phyloP scores from a whole-genome alignment of 92 coral and sea anemone species.

The Phenganax stokvisi region DNA sequence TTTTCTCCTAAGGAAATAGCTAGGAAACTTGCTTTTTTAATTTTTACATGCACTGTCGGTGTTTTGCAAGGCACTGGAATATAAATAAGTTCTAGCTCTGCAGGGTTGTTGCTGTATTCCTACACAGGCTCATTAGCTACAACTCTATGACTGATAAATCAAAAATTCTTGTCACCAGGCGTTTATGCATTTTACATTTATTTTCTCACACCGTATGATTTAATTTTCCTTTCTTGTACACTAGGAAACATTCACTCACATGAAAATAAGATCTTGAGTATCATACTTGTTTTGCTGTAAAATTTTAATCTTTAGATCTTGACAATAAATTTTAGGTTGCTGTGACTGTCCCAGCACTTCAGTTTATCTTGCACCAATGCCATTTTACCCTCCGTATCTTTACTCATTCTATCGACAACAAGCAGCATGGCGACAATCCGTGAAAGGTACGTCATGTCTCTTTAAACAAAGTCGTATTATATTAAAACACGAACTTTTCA shows the following conservation, averaged over 20 bases:
- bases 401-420: conserved; percentile 31
- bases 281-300: not conserved
- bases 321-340: conserved; percentile 5
- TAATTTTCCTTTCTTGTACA: too few species aligned
- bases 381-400: conserved; percentile 28
- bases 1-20: too few species aligned
- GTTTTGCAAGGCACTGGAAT: too few species aligned
- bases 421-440: conserved; percentile 34
- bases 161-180: too few species aligned
- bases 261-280: not conserved
- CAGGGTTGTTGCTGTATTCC: too few species aligned
- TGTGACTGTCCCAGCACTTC: conserved; percentile 10
- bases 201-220: too few species aligned
- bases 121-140: too few species aligned
- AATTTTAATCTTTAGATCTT: not conserved
- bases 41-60: too few species aligned
- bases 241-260: not conserved
- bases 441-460: not conserved
- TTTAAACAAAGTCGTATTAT: not conserved
- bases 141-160: too few species aligned
- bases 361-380: conserved; percentile 21
- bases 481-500: not conserved
- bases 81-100: too few species aligned
- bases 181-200: too few species aligned
- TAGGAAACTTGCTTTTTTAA: too few species aligned